phyloP scores from a whole-genome alignment of 2,888 invertebrate genomes.

The Eulithis prunata region DNA sequence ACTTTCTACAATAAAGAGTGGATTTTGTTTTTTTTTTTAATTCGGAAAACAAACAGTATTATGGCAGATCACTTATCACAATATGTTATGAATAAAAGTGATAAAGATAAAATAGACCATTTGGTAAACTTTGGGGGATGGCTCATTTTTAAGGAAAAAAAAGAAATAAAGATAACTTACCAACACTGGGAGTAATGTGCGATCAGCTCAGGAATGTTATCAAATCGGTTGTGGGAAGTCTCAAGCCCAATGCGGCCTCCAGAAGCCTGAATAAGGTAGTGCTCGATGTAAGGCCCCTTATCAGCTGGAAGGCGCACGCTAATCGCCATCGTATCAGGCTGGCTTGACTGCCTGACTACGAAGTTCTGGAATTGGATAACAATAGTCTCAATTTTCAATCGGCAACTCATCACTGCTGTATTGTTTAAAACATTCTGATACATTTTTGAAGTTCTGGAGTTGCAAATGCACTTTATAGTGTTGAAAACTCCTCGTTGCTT shows the following conservation, averaged over 20 bases:
- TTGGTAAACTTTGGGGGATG: too few species aligned
- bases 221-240: slow-evolving; percentile 96
- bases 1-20: too few species aligned
- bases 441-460: too few species aligned
- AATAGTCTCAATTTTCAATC: slow-evolving; percentile 1
- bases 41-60: too few species aligned
- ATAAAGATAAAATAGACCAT: too few species aligned
- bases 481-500: too few species aligned
- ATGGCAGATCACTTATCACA: too few species aligned
- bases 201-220: slow-evolving; percentile 95
- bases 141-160: background rate
- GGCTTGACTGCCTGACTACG: slow-evolving; percentile 97
- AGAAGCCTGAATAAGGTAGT: slow-evolving; percentile 96
- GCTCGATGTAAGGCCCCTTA: slow-evolving; percentile 96
- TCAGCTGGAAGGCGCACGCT: slow-evolving; percentile 95
- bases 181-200: slow-evolving; percentile 97
- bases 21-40: too few species aligned
- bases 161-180: slow-evolving; percentile 72
- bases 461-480: too few species aligned
- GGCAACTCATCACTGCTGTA: too few species aligned
- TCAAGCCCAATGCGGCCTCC: slow-evolving; percentile 93
- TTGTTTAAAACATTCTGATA: too few species aligned
- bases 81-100: too few species aligned
- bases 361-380: slow-evolving; percentile 89
- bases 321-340: slow-evolving; percentile 96